These are phyloP conservation scores for Gallinago media DNA, from an alignment of 2,113 vertebrate species.

Conservation along the genomic window DNA sequence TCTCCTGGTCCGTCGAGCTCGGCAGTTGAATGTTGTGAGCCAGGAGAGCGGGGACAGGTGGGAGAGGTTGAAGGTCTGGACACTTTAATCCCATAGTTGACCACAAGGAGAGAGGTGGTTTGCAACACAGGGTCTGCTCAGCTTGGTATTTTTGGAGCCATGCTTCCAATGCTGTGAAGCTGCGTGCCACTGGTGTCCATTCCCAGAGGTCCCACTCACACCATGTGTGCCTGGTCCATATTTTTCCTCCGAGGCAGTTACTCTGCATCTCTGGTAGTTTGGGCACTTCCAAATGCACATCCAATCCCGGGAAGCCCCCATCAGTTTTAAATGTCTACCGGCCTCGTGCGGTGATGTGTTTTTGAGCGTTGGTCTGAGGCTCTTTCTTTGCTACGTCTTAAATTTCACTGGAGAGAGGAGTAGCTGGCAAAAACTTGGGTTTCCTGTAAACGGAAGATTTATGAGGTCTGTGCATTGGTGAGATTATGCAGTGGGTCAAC, in stretches of 20 bases:
- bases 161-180: not conserved
- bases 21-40: accelerated
- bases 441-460: not conserved
- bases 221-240: accelerated
- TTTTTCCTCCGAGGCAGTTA: not conserved
- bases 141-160: not conserved
- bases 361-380: not conserved
- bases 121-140: accelerated
- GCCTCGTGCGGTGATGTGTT: accelerated
- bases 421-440: not conserved
- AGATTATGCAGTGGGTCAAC: not conserved
- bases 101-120: accelerated
- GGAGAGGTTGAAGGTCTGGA: not conserved
- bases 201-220: accelerated
- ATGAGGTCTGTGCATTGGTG: not conserved
- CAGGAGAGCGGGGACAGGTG: not conserved
- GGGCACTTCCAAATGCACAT: not conserved
- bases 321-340: accelerated
- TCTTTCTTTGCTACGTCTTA: not conserved
- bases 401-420: not conserved
- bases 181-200: accelerated
- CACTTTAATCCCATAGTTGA: not conserved
- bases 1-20: accelerated
- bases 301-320: accelerated
- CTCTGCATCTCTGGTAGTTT: not conserved